Conservation (phyloP, 2,113 vertebrate species). For the Turdus rufiventris region DNA sequence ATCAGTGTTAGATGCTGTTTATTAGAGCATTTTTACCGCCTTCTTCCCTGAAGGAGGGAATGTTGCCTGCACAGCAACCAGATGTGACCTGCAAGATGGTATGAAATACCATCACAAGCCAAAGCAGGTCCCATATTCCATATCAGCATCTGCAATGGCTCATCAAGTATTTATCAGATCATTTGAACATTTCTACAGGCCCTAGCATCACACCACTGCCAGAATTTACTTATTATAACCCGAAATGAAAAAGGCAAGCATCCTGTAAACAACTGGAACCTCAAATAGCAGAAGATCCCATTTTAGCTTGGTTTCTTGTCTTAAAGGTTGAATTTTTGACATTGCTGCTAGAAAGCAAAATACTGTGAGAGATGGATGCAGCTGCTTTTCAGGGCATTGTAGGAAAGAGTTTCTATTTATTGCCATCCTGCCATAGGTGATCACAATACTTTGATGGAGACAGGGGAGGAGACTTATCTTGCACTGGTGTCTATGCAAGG, state of each 20-base stretch:
- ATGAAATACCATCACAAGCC: background rate
- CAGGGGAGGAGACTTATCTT: background rate
- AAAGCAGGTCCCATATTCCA: background rate
- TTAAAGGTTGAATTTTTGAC: background rate
- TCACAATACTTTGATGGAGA: background rate
- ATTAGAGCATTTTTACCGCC: background rate
- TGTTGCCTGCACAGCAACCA: slow-evolving; percentile 8
- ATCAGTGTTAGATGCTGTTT: slow-evolving; percentile 40
- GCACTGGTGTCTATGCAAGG: background rate
- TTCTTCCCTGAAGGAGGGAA: slow-evolving; percentile 14
- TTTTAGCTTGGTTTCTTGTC: slow-evolving; percentile 20
- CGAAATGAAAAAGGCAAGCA: slow-evolving; percentile 31
- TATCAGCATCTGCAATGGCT: slow-evolving; percentile 21
- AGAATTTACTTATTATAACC: slow-evolving; percentile 32
- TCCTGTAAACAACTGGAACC: background rate
- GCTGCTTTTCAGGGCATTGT: background rate
- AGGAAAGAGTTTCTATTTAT: background rate
- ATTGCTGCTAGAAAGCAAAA: background rate
- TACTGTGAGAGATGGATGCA: background rate
- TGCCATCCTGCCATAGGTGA: background rate
- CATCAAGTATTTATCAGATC: slow-evolving; percentile 65
- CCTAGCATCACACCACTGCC: background rate
- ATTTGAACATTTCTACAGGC: background rate
- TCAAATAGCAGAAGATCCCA: background rate
- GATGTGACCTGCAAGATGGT: slow-evolving; percentile 17